These are phyloP conservation scores for Cebidichthys violaceus DNA, from an alignment of 2,113 vertebrate genomes.

Conservation along the genomic window DNA sequence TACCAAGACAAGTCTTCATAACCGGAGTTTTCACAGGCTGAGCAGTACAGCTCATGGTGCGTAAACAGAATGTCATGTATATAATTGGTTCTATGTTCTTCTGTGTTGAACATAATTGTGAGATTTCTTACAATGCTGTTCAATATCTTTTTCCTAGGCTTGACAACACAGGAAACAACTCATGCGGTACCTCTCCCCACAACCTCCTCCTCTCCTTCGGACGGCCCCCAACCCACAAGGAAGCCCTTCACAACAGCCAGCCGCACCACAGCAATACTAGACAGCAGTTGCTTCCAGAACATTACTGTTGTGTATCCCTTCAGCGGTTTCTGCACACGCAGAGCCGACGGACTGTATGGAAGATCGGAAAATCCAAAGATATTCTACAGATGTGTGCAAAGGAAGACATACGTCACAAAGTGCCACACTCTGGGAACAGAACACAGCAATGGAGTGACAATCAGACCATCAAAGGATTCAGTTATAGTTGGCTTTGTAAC, in stretches of 20 bases:
- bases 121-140: neutral
- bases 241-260: neutral
- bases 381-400: conserved; percentile 53
- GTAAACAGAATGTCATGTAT: neutral
- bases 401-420: conserved; percentile 46
- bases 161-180: neutral
- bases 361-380: conserved; percentile 8
- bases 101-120: neutral
- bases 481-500: neutral
- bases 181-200: neutral
- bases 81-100: neutral
- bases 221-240: neutral
- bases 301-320: conserved; percentile 32
- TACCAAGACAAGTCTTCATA: no score
- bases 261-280: neutral
- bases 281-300: conserved; percentile 46
- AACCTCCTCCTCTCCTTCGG: neutral
- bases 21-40: neutral
- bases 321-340: conserved; percentile 56
- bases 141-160: conserved; percentile 3
- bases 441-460: neutral
- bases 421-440: conserved; percentile 38
- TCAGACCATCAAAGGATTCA: neutral
- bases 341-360: conserved; percentile 58
- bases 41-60: neutral